Evolutionary conservation across 2,797 vertebrate species (phyloP).

Genomic region (Brotula barbata): DNA sequence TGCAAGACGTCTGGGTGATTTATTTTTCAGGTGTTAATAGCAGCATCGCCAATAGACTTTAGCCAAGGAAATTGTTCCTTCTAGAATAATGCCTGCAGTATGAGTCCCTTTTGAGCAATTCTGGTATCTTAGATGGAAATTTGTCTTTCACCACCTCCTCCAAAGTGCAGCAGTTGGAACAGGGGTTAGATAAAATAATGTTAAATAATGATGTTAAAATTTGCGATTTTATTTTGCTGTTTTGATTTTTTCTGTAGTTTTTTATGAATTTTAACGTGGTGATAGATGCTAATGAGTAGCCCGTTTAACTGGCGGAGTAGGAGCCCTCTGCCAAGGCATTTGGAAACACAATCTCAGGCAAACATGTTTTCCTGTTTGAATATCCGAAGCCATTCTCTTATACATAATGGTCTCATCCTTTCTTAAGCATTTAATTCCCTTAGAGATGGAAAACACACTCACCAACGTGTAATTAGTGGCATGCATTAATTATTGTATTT

Average conservation of each 20-base stretch:
- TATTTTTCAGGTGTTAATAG: slow-evolving; percentile 68
- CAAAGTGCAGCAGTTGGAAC: slow-evolving; percentile 35
- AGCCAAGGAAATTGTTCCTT: slow-evolving; percentile 56
- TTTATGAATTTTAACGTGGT: slow-evolving; percentile 59
- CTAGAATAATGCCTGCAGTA: slow-evolving; percentile 55
- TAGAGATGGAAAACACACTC: slow-evolving; percentile 29
- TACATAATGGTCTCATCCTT: slow-evolving; percentile 14
- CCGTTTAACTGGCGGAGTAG: slow-evolving; percentile 51
- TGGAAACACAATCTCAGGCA: slow-evolving; percentile 57
- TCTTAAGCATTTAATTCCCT: slow-evolving; percentile 34
- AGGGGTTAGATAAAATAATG: slow-evolving; percentile 34
- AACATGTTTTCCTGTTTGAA: slow-evolving; percentile 51
- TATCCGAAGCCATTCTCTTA: slow-evolving; percentile 41
- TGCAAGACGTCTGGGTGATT: slow-evolving; percentile 49
- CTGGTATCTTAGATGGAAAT: slow-evolving; percentile 56
- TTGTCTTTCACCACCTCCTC: slow-evolving; percentile 52
- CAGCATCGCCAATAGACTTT: slow-evolving; percentile 48
- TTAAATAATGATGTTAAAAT: slow-evolving; percentile 26
- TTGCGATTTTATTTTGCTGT: slow-evolving; percentile 35
- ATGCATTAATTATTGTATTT: slow-evolving; percentile 60
- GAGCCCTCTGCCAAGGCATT: slow-evolving; percentile 47
- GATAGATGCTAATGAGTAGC: slow-evolving; percentile 28
- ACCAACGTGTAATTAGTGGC: slow-evolving; percentile 46
- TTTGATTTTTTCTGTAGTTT: too few relatives aligned
- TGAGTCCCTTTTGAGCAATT: slow-evolving; percentile 53